Conservation (phyloP, 2,888 invertebrate species). For the Arenicola marina region DNA sequence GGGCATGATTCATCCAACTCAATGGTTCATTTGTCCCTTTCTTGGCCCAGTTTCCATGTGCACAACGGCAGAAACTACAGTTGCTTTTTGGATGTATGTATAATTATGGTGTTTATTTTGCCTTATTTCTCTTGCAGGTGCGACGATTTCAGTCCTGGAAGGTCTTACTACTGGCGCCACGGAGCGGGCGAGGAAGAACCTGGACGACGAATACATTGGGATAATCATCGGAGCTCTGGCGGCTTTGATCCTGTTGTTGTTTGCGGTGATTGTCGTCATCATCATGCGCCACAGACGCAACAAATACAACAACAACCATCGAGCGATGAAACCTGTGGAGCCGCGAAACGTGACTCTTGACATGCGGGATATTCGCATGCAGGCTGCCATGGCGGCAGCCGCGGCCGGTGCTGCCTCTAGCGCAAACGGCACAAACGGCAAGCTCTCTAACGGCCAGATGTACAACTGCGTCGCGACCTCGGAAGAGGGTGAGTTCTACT, state of each 20-base stretch:
- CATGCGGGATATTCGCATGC: slow-evolving; percentile 17
- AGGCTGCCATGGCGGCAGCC: no score
- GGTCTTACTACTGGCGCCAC: no score
- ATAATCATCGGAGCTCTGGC: slow-evolving; percentile 70
- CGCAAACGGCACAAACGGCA: no score
- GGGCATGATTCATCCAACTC: no score
- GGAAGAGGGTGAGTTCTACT: no score
- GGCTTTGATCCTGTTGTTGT: slow-evolving; percentile 70
- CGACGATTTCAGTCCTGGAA: no score
- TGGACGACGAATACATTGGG: slow-evolving; percentile 24
- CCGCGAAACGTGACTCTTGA: slow-evolving; percentile 25
- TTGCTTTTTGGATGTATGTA: no score
- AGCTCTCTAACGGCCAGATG: slow-evolving; percentile 57
- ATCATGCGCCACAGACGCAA: slow-evolving; percentile 64
- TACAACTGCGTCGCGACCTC: slow-evolving; percentile 61
- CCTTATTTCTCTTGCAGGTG: no score
- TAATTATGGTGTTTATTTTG: no score
- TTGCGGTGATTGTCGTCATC: slow-evolving; percentile 74
- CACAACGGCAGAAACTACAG: no score
- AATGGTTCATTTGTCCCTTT: no score
- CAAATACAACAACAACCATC: slow-evolving; percentile 29
- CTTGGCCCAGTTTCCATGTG: no score
- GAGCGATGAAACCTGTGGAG: slow-evolving; percentile 24
- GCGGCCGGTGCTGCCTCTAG: background rate
- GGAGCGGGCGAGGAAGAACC: slow-evolving; percentile 3